Conservation (phyloP, 2,797 vertebrate genomes). For the Galaxias olidus region DNA sequence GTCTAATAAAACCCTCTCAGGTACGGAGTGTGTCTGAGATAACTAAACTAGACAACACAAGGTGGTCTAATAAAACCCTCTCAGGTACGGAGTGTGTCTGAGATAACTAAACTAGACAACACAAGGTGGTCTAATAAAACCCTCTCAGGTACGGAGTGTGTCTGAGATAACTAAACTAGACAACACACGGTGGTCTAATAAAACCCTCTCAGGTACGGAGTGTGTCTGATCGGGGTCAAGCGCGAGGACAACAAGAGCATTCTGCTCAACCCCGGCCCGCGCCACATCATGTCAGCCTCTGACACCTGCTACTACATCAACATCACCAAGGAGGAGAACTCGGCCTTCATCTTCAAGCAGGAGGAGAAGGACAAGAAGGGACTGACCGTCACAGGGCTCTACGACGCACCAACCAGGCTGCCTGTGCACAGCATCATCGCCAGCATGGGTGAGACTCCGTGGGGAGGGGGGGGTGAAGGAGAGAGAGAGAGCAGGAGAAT, state of each 20-base stretch:
- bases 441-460: conserved; percentile 95
- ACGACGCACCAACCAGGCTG: conserved; percentile 82
- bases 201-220: conserved; percentile 86
- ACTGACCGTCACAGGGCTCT: conserved; percentile 63
- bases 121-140: too few species aligned
- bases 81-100: too few species aligned
- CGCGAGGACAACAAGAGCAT: conserved; percentile 78
- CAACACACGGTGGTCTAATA: too few species aligned
- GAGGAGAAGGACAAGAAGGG: conserved; percentile 85
- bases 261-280: conserved; percentile 85
- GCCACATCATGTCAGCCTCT: conserved; percentile 87
- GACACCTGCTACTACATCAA: conserved; percentile 99
- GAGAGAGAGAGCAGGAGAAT: background rate
- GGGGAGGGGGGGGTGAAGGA: background rate
- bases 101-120: too few species aligned
- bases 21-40: too few species aligned
- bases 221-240: conserved; percentile 89
- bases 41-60: too few species aligned
- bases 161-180: too few species aligned
- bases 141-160: too few species aligned
- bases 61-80: too few species aligned
- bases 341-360: conserved; percentile 93
- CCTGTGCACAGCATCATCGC: conserved; percentile 96
- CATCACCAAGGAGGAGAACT: conserved; percentile 99
- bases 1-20: too few species aligned